These are phyloP conservation scores for Platygyra sinensis DNA, from an alignment of 64 coral and sea anemone genomes.

Conservation along the genomic window DNA sequence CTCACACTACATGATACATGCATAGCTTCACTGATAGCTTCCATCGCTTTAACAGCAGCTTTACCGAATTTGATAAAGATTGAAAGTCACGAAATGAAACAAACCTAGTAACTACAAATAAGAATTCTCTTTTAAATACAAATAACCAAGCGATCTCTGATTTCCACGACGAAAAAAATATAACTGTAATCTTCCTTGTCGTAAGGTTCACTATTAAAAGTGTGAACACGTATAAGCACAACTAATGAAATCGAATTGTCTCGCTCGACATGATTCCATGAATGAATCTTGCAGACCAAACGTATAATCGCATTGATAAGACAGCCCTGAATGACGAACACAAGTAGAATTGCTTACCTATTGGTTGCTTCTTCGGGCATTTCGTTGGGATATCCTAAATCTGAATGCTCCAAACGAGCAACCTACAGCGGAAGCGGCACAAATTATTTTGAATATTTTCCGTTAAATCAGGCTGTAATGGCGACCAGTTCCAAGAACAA, in stretches of 20 bases:
- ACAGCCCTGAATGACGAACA: neutral
- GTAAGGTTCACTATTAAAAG: neutral
- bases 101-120: neutral
- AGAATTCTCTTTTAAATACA: neutral
- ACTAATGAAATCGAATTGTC: neutral
- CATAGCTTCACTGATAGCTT: neutral
- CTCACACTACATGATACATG: too few species aligned
- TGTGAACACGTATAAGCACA: conserved; percentile 16
- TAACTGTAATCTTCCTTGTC: neutral
- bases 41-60: neutral
- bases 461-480: neutral
- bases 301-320: neutral
- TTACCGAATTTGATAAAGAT: neutral
- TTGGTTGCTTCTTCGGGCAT: conserved; percentile 30
- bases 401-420: conserved; percentile 48
- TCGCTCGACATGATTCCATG: neutral
- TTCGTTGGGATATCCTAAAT: conserved; percentile 8
- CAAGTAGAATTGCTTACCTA: neutral
- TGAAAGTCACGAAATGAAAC: neutral
- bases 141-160: neutral
- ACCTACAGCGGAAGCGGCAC: conserved; percentile 28
- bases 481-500: neutral
- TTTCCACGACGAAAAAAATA: neutral
- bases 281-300: neutral
- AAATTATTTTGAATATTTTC: neutral